Conservation (phyloP, 1,140 invertebrate species). For the Euglossa dilemma region DNA sequence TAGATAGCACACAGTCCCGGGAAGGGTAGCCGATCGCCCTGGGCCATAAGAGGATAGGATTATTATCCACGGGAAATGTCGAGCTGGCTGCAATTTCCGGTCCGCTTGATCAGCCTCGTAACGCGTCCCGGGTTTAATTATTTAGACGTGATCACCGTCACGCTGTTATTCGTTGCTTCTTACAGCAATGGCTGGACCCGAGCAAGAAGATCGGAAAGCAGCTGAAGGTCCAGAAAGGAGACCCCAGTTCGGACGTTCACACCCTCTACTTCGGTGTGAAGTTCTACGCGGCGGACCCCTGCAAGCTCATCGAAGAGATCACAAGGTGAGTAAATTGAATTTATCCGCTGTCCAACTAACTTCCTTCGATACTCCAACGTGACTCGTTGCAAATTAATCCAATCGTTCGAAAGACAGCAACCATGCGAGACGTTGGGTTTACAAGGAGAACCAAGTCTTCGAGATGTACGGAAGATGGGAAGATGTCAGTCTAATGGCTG, state of each 20-base stretch:
- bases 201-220: conserved; percentile 92
- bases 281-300: conserved; percentile 99
- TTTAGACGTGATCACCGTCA: conserved; percentile 18
- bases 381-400: conserved; percentile 3
- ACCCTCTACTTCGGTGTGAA: conserved; percentile 99
- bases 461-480: no score
- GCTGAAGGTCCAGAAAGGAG: conserved; percentile 87
- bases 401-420: not conserved
- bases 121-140: conserved; percentile 33
- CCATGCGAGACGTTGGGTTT: no score
- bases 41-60: conserved; percentile 65
- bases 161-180: conserved; percentile 51
- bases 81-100: conserved; percentile 76
- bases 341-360: conserved; percentile 11
- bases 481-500: no score
- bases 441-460: no score
- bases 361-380: not conserved
- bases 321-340: conserved; percentile 87
- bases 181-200: conserved; percentile 95
- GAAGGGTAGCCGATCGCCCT: not conserved
- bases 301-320: conserved; percentile 96
- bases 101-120: conserved; percentile 52
- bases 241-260: conserved; percentile 87
- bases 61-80: conserved; percentile 77
- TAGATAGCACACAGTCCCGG: not conserved